Base-by-base conservation (phyloP, 1,140 invertebrate genomes). In the Hyles euphorbiae region DNA sequence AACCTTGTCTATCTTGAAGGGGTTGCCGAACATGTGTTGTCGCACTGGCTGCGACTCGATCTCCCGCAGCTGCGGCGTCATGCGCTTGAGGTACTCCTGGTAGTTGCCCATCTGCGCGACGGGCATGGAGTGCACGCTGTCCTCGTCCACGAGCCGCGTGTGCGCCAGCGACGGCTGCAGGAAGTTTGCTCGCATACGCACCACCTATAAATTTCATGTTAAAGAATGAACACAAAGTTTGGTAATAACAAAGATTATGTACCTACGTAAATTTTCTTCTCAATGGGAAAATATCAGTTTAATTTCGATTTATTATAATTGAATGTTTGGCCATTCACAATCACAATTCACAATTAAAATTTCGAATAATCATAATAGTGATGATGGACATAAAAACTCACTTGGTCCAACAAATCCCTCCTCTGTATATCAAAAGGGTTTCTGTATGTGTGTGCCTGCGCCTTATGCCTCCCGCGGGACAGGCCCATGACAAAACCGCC, bases 41-140 rank as follows among this genome's bases (percentile, higher is more conserved):
- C 98, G 91, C n/a, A 98, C 96, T 5, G 98, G 98, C 5, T 94
- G 93, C 33, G 95, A 97, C 89, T 99, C 98, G 48, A 99, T 95
- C 90, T 99, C 98, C 47, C 98, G 90, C 36, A 99, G 89, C 46
- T 96, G 96, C 43, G 96, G 95, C 53, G 96, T 95, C 91, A 96
- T 95, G 52, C 96, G 94, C 89, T 99, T 99, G 36, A 99, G 90
- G 83, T 99, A 99, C 85, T 99, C 98, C 88, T 99, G 98, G 88
- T 99, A 99, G 90, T 99, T 99, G 71, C 98, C 98, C 98, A 99
- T 99, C 87, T 99, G 97, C 51, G 96, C 94, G 22, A 99, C 96
- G 2, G 98, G 97, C 91, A 98, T 94, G 62, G 95, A 98, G 85
- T 99, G 98, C 8, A 96, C 91, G 63, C 95, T 94, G 89, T 99